Base-by-base conservation (phyloP, 2,113 vertebrate genomes). In the Oncorhynchus nerka region DNA sequence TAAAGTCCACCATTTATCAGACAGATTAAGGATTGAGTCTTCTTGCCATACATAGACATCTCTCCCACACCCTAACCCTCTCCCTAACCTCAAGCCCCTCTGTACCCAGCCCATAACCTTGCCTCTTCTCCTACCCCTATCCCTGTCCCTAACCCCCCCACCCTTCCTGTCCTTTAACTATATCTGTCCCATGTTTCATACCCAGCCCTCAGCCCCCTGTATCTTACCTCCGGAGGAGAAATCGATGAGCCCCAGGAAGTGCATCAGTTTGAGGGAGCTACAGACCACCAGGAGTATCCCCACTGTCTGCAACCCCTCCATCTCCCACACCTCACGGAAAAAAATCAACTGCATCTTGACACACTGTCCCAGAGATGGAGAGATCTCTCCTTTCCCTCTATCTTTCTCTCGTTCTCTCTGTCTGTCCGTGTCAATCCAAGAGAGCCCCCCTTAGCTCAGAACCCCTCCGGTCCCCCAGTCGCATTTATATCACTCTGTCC, bases 181-280 rank as follows among this genome's bases (percentile, higher is more conserved):
- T 75, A 57, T 68, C 28, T 15, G 4, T 45, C 68, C 68, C 68
- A n/a, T 15, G 4, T 45, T 49, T 49, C 22, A n/a, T 66, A 32
- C n/a, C 26, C 49, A 9, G 48, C 74, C 32, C 59, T 76, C 76
- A 71, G 75, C 64, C 68, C 72, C 67, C 34, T 81, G 79, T 79
- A 61, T 81, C 89, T 92, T 91, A 93, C 91, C 92, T 92, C 79
- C 64, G 74, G 79, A 70, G 26, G 93, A 84, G 78, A 95, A 75
- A 88, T 94, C 93, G 89, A 95, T 94, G 69, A 95, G 89, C 77
- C 93, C 93, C 79, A 95, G 84, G 88, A 94, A 94, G 86, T 94
- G 93, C 90, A 95, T 87, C 74, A 95, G 88, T 87, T 94, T 95
- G 73, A 95, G 87, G 65, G 94, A 94, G 86, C 93, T 94, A 90